These are phyloP conservation scores for Acromyrmex heyeri DNA, from an alignment of 1,140 invertebrate genomes.

Conservation along the genomic window DNA sequence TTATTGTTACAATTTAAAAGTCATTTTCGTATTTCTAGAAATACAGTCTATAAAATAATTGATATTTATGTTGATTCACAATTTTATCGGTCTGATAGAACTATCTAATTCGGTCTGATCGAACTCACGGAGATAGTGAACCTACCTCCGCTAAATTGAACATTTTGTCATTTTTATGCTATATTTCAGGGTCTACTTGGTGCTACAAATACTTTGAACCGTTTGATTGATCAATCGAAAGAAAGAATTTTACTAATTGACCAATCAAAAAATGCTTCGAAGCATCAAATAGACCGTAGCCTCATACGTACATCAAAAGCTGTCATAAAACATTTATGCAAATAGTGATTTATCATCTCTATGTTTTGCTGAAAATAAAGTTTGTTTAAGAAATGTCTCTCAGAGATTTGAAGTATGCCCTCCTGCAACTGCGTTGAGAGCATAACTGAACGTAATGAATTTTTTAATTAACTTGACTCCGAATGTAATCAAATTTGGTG, in stretches of 20 bases:
- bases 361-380: constrained; percentile 32
- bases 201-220: no score
- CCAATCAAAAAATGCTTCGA: no score
- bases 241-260: no score
- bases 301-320: background rate
- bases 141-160: background rate
- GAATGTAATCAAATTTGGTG: background rate
- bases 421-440: background rate
- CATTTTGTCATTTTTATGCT: constrained; percentile 28
- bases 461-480: background rate
- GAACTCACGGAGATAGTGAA: background rate
- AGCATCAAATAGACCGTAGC: no score
- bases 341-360: background rate
- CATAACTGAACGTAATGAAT: background rate
- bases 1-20: constrained; percentile 30
- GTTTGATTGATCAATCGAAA: no score
- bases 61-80: background rate
- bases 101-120: background rate
- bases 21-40: constrained; percentile 17
- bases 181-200: background rate
- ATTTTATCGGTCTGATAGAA: background rate
- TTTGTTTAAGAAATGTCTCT: background rate
- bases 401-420: constrained; percentile 29
- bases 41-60: constrained; percentile 18
- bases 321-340: background rate